phyloP scores from a whole-genome alignment of 2,888 invertebrate genomes.

The Ashinkailepas kermadecensis region DNA sequence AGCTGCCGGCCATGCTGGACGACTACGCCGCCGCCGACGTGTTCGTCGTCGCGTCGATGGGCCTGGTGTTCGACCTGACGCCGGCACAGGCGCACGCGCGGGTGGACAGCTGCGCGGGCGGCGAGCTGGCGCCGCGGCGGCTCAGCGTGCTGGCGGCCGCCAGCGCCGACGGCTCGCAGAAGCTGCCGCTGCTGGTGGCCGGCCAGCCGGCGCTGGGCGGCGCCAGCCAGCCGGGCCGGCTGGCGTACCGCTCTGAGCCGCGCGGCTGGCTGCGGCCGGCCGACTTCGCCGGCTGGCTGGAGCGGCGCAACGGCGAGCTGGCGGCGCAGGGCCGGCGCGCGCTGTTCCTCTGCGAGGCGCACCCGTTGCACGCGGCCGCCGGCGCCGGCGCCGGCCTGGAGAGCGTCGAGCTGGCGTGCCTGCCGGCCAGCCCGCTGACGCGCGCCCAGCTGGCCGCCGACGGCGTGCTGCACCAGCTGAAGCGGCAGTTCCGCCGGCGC shows the following conservation, averaged over 20 bases:
- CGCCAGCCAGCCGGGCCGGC: constrained; percentile 3
- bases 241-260: neutral
- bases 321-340: neutral
- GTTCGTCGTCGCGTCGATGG: constrained; percentile 7
- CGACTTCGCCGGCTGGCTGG: constrained; percentile 1
- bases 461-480: neutral
- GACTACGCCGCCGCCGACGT: neutral
- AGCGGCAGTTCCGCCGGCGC: neutral
- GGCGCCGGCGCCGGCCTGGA: neutral
- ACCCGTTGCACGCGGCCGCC: neutral
- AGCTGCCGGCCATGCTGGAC: constrained; percentile 9
- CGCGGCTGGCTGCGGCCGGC: neutral
- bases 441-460: neutral
- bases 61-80: constrained; percentile 9
- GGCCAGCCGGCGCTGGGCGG: neutral
- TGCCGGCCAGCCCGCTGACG: constrained; percentile 16
- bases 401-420: neutral
- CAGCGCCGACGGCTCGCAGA: constrained; percentile 2
- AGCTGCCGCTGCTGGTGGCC: neutral
- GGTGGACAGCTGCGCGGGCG: neutral
- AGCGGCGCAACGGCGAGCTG: neutral
- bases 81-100: neutral
- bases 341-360: neutral
- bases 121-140: neutral
- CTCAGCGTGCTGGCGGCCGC: neutral